Conservation (phyloP, 2,888 invertebrate genomes). For the Lepidochrysops patricia region DNA sequence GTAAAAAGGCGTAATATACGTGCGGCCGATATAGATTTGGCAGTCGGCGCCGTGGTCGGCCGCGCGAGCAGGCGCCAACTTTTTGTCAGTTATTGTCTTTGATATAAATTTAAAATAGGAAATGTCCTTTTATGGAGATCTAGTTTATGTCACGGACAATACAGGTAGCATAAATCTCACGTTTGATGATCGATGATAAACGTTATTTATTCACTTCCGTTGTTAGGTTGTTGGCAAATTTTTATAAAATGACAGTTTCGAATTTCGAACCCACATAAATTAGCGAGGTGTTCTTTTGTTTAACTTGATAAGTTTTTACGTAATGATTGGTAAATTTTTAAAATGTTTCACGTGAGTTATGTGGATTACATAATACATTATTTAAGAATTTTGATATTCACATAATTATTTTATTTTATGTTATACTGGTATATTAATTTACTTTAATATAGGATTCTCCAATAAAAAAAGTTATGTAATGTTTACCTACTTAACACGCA, state of each 20-base stretch:
- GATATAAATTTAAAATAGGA: slow-evolving; percentile 74
- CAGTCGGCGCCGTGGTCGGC: slow-evolving; percentile 67
- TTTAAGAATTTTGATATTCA: not conserved
- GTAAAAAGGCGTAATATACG: slow-evolving; percentile 75
- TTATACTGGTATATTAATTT: no score
- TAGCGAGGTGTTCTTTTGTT: not conserved
- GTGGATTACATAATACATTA: no score
- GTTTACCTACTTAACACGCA: no score
- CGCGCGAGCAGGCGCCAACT: slow-evolving; percentile 66
- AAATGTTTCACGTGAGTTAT: not conserved
- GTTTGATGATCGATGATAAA: slow-evolving; percentile 73
- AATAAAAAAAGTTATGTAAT: no score
- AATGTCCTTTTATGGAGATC: slow-evolving; percentile 74
- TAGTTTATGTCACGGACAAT: slow-evolving; percentile 73
- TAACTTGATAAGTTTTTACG: not conserved
- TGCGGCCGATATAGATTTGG: slow-evolving; percentile 73
- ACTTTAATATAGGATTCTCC: no score
- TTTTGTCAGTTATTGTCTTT: slow-evolving; percentile 74
- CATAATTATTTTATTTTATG: not conserved
- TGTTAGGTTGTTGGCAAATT: slow-evolving; percentile 18
- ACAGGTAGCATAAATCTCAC: slow-evolving; percentile 71
- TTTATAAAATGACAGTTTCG: slow-evolving; percentile 1
- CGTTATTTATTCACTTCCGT: slow-evolving; percentile 73
- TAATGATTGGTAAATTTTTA: not conserved
- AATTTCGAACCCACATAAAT: slow-evolving; percentile 7